Conservation (phyloP, 2,113 vertebrate species). For the Monopterus albus region DNA sequence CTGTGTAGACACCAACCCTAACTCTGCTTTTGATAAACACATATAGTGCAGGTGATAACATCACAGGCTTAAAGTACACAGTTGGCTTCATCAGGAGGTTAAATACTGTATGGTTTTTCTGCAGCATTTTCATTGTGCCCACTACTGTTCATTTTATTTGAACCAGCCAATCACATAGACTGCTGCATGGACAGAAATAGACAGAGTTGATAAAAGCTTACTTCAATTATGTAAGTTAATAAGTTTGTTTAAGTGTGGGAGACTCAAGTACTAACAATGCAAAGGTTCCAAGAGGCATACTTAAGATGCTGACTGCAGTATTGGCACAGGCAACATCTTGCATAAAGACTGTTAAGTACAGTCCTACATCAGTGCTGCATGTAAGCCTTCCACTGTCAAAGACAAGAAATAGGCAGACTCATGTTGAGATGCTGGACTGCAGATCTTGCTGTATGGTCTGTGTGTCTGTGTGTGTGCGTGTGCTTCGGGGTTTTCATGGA, state of each 20-base stretch:
- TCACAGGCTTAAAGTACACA: neutral
- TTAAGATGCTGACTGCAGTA: constrained; percentile 30
- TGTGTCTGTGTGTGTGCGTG: constrained; percentile 4
- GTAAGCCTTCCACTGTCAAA: constrained; percentile 33
- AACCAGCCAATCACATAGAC: neutral
- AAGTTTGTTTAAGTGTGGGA: constrained; percentile 16
- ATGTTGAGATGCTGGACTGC: neutral
- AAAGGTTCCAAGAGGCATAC: neutral
- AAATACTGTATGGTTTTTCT: neutral
- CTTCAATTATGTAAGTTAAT: constrained; percentile 39
- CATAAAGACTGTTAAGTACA: constrained; percentile 8
- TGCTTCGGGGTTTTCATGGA: constrained; percentile 63
- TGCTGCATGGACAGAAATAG: neutral
- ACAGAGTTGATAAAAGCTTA: constrained; percentile 7
- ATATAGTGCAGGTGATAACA: neutral
- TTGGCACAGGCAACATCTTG: constrained; percentile 8
- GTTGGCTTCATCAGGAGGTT: neutral
- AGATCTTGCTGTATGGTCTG: neutral
- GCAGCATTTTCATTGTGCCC: neutral
- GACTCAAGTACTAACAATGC: neutral
- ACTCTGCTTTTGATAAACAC: neutral
- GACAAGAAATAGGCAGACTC: constrained; percentile 3
- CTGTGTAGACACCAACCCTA: neutral
- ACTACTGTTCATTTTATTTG: neutral
- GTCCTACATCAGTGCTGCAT: constrained; percentile 12